Evolutionary conservation across 2,888 invertebrate species (phyloP).

Genomic region (Sicus ferrugineus): DNA sequence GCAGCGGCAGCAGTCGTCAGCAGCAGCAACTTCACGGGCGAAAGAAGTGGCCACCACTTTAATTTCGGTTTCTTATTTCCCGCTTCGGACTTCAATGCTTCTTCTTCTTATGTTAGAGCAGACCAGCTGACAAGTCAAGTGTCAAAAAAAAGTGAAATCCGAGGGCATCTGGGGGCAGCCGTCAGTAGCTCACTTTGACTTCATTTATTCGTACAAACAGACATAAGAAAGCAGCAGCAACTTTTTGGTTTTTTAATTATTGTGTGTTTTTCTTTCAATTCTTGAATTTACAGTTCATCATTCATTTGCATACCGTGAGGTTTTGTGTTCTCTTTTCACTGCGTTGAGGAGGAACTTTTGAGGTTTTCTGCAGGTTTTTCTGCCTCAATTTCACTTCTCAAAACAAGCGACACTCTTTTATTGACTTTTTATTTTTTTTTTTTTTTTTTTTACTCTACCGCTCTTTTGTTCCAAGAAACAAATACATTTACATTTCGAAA

Average conservation of each 20-base stretch:
- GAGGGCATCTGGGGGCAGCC: not conserved
- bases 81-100: not conserved
- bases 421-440: not conserved
- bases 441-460: not conserved
- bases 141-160: slow-evolving; percentile 29
- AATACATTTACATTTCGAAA: not conserved
- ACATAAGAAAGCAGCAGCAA: not conserved
- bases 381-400: not conserved
- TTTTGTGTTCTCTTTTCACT: not conserved
- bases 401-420: slow-evolving; percentile 1
- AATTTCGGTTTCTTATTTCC: not conserved
- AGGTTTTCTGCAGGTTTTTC: not conserved
- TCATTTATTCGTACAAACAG: slow-evolving; percentile 2
- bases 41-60: slow-evolving; percentile 10
- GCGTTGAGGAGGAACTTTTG: not conserved
- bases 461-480: not conserved
- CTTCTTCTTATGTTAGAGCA: not conserved
- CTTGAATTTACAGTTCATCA: too few relatives aligned
- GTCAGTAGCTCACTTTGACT: not conserved
- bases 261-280: not conserved
- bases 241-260: not conserved
- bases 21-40: not conserved
- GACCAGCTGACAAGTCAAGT: slow-evolving; percentile 13
- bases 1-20: not conserved
- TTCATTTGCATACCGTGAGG: too few relatives aligned